Percentiles rank a stretch among this genome's conserved stretches.
Evolutionary conservation across 2,888 invertebrate genomes (phyloP).

Genomic region (Prionchulus punctatus): DNA sequence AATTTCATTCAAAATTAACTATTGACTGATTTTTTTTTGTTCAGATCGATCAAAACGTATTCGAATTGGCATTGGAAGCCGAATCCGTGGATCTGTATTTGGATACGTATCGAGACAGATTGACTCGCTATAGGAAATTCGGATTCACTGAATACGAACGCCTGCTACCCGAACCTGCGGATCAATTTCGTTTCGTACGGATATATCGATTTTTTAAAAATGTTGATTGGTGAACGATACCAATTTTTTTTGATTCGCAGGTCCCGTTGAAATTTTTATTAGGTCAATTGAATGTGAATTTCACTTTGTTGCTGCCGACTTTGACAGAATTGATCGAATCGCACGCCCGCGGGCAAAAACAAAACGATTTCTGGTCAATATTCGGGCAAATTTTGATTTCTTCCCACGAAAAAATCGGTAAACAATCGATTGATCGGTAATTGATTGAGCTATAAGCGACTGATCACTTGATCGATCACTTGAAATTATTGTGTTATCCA

Average conservation of each 20-base stretch:
- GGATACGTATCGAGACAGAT: background rate
- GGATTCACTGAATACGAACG: background rate
- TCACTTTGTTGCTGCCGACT: slow-evolving; percentile 74
- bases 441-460: background rate
- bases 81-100: background rate
- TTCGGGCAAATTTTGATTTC: slow-evolving; percentile 15
- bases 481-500: background rate
- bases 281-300: slow-evolving; percentile 64
- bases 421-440: background rate
- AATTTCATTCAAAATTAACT: no score
- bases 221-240: no score
- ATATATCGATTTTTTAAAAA: background rate
- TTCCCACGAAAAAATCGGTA: background rate
- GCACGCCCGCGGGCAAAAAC: slow-evolving; percentile 42
- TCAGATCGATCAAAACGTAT: no score
- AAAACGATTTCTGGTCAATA: slow-evolving; percentile 34
- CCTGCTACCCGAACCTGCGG: background rate
- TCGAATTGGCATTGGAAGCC: background rate
- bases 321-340: slow-evolving; percentile 55
- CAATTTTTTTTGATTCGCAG: no score
- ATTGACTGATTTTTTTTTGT: no score
- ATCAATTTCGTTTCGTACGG: background rate
- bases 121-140: background rate
- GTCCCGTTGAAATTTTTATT: slow-evolving; percentile 60
- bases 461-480: background rate